Evolutionary conservation across 2,888 invertebrate species (phyloP).

Genomic region (Aphrophora alni): DNA sequence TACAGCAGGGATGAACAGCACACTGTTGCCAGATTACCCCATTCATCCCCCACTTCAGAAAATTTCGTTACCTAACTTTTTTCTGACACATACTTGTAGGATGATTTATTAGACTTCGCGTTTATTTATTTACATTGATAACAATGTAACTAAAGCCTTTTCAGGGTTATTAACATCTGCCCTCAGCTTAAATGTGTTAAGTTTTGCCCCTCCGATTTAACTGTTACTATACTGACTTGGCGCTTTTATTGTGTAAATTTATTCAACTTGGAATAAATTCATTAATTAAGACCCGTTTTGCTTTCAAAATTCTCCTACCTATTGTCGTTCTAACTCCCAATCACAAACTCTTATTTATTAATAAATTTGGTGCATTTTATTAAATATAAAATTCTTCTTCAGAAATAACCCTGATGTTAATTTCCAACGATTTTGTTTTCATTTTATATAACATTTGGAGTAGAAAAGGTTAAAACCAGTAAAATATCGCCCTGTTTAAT

Average conservation of each 20-base stretch:
- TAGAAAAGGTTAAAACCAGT: no score
- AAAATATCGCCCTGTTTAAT: no score
- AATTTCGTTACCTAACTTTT: slow-evolving; percentile 4
- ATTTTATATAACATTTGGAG: no score
- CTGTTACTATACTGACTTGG: not conserved
- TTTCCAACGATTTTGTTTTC: no score
- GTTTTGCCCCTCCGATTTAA: not conserved
- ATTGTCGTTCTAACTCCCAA: no score
- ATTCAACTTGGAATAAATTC: not conserved
- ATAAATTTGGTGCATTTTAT: no score
- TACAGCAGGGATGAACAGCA: not conserved
- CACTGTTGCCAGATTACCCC: slow-evolving; percentile 9
- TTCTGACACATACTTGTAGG: not conserved
- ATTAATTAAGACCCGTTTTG: not conserved
- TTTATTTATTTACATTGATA: not conserved
- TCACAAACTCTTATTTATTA: no score
- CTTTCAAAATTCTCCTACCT: not conserved
- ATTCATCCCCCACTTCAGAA: slow-evolving; percentile 2
- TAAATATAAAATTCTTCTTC: no score
- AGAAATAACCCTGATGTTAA: no score
- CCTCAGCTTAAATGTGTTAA: not conserved
- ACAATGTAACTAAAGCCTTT: slow-evolving; percentile 1
- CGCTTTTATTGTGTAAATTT: not conserved
- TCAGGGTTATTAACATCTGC: slow-evolving; percentile 9
- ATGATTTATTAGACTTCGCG: not conserved